A percentile compares a stretch with the other conserved stretches of the same genome.
Conservation (phyloP, 2,888 invertebrate genomes). For the Lithodes maja region DNA sequence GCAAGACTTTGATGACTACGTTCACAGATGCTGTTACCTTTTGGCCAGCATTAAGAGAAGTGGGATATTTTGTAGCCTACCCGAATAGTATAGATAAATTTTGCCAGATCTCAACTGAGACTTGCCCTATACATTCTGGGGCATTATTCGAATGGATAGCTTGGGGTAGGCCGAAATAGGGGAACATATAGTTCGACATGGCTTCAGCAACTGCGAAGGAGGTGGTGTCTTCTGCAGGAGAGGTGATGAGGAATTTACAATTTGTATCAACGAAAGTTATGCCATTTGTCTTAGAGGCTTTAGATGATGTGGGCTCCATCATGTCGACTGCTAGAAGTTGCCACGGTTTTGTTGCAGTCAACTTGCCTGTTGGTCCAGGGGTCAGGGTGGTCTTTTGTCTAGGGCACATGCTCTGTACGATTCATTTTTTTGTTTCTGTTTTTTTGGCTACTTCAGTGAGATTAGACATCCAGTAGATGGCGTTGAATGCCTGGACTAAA, state of each 20-base stretch:
- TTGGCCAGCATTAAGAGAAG: too few relatives aligned
- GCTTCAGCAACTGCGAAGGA: not conserved
- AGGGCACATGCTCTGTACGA: too few relatives aligned
- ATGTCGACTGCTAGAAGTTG: not conserved
- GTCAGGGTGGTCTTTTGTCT: too few relatives aligned
- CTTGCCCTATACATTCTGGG: not conserved
- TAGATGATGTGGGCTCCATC: not conserved
- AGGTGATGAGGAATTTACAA: not conserved
- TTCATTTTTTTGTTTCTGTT: too few relatives aligned
- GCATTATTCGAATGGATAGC: not conserved
- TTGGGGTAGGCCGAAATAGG: not conserved
- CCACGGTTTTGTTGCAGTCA: not conserved
- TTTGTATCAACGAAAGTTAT: not conserved
- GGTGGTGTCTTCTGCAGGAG: not conserved
- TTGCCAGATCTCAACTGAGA: too few relatives aligned
- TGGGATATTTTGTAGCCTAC: too few relatives aligned
- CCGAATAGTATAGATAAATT: too few relatives aligned
- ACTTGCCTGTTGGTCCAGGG: not conserved
- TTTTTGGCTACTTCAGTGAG: too few relatives aligned
- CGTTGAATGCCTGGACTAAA: too few relatives aligned
- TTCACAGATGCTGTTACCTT: too few relatives aligned
- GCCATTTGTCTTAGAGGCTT: not conserved
- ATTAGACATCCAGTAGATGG: too few relatives aligned
- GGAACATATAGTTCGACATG: not conserved
- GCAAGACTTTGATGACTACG: too few relatives aligned